A percentile compares a stretch with the other conserved stretches of the same genome.
phyloP scores from a whole-genome alignment of 2,888 invertebrate genomes.

The Drosophila diplacantha region DNA sequence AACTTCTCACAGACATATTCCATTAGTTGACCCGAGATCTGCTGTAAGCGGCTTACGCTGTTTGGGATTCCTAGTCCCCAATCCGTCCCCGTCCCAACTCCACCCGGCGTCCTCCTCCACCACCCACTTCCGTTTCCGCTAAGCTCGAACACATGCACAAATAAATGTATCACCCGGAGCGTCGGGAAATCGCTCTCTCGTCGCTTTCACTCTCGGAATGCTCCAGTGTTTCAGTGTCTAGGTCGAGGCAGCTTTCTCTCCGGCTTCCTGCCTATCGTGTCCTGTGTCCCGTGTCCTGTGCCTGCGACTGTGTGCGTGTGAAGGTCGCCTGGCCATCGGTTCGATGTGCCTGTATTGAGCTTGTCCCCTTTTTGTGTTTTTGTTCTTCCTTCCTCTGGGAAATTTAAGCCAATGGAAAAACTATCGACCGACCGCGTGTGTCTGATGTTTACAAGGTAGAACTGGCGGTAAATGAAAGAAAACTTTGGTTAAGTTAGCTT shows the following conservation, averaged over 20 bases:
- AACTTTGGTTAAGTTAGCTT: neutral
- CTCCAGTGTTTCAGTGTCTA: slow-evolving; percentile 66
- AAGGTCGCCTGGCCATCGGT: slow-evolving; percentile 20
- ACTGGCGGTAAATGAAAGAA: neutral
- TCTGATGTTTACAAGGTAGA: slow-evolving; percentile 7
- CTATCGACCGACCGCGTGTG: slow-evolving; percentile 20
- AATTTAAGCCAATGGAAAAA: neutral
- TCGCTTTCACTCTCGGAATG: slow-evolving; percentile 10
- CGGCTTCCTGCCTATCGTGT: slow-evolving; percentile 3
- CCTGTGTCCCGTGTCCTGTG: slow-evolving; percentile 15
- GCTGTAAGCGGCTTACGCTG: slow-evolving; percentile 60
- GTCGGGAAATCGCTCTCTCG: slow-evolving; percentile 9
- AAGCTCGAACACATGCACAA: slow-evolving; percentile 50
- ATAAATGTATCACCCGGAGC: slow-evolving; percentile 27
- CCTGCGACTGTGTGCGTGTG: slow-evolving; percentile 7
- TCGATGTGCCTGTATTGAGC: slow-evolving; percentile 27
- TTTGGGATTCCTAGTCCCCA: slow-evolving; percentile 18
- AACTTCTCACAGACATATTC: slow-evolving; percentile 8
- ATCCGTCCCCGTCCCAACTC: neutral
- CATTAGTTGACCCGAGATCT: slow-evolving; percentile 14
- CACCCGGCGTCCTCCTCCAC: neutral
- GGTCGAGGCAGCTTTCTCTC: slow-evolving; percentile 61
- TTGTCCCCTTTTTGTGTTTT: neutral
- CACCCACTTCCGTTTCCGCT: slow-evolving; percentile 27
- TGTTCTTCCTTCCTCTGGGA: neutral